Conservation (phyloP, 2,888 invertebrate species). For the Ophonus ardosiacus region DNA sequence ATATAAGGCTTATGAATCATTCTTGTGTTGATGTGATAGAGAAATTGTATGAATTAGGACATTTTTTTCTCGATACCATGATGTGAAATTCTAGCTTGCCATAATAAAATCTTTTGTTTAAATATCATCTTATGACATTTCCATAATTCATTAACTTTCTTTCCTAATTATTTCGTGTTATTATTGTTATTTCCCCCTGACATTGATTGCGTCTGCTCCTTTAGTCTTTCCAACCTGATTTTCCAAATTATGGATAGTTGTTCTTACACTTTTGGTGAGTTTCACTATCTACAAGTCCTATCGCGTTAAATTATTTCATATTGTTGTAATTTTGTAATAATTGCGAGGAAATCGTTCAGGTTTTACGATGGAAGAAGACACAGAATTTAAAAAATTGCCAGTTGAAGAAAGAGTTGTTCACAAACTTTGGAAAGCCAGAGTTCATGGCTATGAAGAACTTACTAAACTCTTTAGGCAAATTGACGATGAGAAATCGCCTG, state of each 20-base stretch:
- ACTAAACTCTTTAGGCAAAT: slow-evolving; percentile 91
- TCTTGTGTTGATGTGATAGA: background rate
- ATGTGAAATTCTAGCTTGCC: slow-evolving; percentile 2
- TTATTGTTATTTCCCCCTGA: slow-evolving; percentile 19
- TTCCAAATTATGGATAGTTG: slow-evolving; percentile 32
- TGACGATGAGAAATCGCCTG: slow-evolving; percentile 95
- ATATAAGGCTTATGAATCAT: slow-evolving; percentile 52
- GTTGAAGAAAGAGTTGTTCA: slow-evolving; percentile 95
- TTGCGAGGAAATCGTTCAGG: background rate
- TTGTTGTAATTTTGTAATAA: background rate
- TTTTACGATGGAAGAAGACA: slow-evolving; percentile 81
- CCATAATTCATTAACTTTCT: slow-evolving; percentile 12
- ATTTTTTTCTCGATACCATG: background rate
- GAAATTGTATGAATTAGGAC: slow-evolving; percentile 5
- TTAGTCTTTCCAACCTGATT: background rate
- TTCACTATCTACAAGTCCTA: background rate
- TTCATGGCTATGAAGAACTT: slow-evolving; percentile 96
- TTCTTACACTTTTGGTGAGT: slow-evolving; percentile 23
- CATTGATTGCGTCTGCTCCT: background rate
- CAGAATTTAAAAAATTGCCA: slow-evolving; percentile 91
- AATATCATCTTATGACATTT: slow-evolving; percentile 20
- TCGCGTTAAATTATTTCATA: background rate
- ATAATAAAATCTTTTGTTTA: slow-evolving; percentile 28
- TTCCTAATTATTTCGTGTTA: slow-evolving; percentile 22
- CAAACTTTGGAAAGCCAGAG: slow-evolving; percentile 97